Evolutionary conservation across 2,113 vertebrate species (phyloP).

Genomic region (Cygnus atratus): DNA sequence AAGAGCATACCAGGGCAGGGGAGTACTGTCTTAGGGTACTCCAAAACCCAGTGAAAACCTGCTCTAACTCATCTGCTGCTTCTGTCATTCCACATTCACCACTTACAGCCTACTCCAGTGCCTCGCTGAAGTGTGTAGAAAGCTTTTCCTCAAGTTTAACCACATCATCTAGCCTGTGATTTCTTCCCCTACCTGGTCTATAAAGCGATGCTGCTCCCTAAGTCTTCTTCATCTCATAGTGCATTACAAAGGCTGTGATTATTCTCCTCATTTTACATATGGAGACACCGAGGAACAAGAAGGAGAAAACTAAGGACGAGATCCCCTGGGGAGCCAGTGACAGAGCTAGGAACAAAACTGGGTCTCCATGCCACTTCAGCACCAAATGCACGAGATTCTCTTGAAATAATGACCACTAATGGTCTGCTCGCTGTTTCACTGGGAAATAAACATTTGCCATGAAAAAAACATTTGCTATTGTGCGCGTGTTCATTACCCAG

Average conservation of each 20-base stretch:
- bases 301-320: not conserved
- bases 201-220: not conserved
- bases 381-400: not conserved
- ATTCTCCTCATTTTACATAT: not conserved
- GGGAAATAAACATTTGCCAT: not conserved
- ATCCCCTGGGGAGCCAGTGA: not conserved
- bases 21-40: not conserved
- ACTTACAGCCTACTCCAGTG: not conserved
- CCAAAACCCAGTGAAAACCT: not conserved
- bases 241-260: not conserved
- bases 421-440: accelerated
- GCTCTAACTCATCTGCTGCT: not conserved
- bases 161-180: not conserved
- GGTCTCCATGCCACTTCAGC: not conserved
- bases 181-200: not conserved
- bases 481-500: not conserved
- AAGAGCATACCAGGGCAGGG: not conserved
- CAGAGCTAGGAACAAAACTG: not conserved
- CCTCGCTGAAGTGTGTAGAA: not conserved
- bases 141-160: not conserved
- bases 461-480: not conserved
- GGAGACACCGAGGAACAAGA: not conserved
- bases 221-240: not conserved
- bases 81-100: not conserved
- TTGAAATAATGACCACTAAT: not conserved